Base-by-base conservation (phyloP, 2,797 vertebrate genomes). In the Poecilia velifera region DNA sequence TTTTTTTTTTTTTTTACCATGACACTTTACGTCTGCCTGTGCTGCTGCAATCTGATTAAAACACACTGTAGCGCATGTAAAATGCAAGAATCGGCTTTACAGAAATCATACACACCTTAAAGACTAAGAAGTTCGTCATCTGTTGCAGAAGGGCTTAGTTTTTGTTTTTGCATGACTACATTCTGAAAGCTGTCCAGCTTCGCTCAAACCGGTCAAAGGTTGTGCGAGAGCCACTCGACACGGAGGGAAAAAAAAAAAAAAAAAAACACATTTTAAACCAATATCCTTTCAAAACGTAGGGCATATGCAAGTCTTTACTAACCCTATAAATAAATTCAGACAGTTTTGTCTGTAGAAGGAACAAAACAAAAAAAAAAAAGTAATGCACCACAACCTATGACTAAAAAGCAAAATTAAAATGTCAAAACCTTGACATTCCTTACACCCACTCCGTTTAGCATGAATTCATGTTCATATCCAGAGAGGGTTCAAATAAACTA, bases 251-350 rank as follows among this genome's bases (percentile, higher is more conserved):
- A 5, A 6, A 49, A 6, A 47, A 49, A 6, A 47, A 87, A 57
- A 31, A 1, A 90, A 88, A 94, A 87, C 74, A 90, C 90, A 84
- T 79, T 83, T 89, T 73, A 85, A 92, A 83, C 87, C 85, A 84
- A 89, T 85, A 92, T 90, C 85, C 89, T 88, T 92, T 92, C 85
- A 53, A 91, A 93, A 92, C 87, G 80, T 82, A 87, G 91, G 91
- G 90, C 91, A 90, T 84, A 90, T 87, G 85, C 84, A 88, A 91
- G 92, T 90, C 90, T 93, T 91, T 93, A 93, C 94, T 95, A 93
- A 94, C 93, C 92, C 94, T 94, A 95, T 95, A 96, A 96, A 96
- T 95, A 95, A 94, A 94, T 92, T 94, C 92, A 93, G 91, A 92
- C 64, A 41, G 88, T 91, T 89, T 53, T 83, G 87, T 89, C 94